A percentile compares a stretch with the other conserved stretches of the same genome.
Conservation (phyloP, 2,797 vertebrate species). For the Todus mexicanus region DNA sequence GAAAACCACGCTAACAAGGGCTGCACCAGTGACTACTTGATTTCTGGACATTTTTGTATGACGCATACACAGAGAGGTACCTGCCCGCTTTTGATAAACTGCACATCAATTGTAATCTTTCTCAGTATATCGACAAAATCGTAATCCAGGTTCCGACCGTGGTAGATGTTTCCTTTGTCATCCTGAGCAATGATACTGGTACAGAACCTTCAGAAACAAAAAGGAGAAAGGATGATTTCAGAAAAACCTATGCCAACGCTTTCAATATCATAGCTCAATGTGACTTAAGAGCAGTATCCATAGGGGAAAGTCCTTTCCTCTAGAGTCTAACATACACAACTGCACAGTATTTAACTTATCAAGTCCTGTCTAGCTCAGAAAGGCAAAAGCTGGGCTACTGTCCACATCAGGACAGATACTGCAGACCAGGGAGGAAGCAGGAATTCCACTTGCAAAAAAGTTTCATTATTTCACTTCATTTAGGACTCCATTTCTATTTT, state of each 20-base stretch:
- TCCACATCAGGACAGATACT: neutral
- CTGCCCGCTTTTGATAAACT: constrained; percentile 83
- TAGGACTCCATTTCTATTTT: fast-evolving
- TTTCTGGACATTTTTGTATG: neutral
- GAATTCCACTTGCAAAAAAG: neutral
- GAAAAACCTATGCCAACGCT: neutral
- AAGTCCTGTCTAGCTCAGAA: neutral
- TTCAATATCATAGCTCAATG: fast-evolving
- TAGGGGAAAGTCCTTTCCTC: neutral
- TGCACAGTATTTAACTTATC: neutral
- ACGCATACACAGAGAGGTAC: no score
- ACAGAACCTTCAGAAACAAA: constrained; percentile 81
- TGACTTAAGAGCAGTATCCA: fast-evolving
- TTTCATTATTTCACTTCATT: neutral
- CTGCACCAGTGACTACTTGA: neutral
- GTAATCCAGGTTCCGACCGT: constrained; percentile 93
- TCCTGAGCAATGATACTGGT: constrained; percentile 92
- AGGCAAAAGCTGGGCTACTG: neutral
- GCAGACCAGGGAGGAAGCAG: neutral
- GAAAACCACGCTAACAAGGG: neutral
- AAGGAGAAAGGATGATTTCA: neutral
- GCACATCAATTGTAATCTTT: constrained; percentile 84
- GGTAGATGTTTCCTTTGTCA: constrained; percentile 83
- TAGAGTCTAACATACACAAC: neutral
- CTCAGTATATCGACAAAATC: constrained; percentile 74